A percentile compares a stretch with the other conserved stretches of the same genome.
Conservation (phyloP, 35 echinoderm and acorn worm species). For the Heliocidaris tuberculata region DNA sequence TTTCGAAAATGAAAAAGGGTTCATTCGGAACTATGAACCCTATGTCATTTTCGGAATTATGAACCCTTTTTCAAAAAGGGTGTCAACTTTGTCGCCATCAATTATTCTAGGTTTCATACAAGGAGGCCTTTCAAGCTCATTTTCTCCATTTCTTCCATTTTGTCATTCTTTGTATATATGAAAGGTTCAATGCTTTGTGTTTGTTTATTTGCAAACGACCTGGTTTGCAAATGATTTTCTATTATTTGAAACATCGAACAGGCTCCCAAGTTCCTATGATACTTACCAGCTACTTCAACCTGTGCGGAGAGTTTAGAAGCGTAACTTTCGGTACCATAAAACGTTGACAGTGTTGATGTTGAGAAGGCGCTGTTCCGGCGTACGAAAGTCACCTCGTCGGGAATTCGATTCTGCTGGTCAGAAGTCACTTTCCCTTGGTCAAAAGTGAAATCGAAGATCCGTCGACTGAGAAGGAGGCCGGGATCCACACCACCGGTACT, state of each 20-base stretch:
- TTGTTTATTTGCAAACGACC: too few relatives aligned
- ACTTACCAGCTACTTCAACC: conserved; percentile 20
- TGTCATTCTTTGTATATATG: too few relatives aligned
- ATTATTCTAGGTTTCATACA: too few relatives aligned
- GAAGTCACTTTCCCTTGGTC: conserved; percentile 30
- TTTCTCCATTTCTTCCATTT: too few relatives aligned
- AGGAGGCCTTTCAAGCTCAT: too few relatives aligned
- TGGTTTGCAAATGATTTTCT: background rate
- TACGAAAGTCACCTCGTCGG: conserved; percentile 49
- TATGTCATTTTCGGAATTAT: too few relatives aligned
- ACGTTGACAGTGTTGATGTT: conserved; percentile 13
- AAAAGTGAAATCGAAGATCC: conserved; percentile 66
- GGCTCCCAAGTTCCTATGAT: background rate
- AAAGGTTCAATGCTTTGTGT: too few relatives aligned
- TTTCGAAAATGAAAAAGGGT: too few relatives aligned
- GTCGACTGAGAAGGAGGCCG: conserved; percentile 54
- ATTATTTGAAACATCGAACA: background rate
- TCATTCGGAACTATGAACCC: too few relatives aligned
- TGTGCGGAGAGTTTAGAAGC: conserved; percentile 42
- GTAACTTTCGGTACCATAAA: conserved; percentile 67
- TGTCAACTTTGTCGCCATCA: too few relatives aligned
- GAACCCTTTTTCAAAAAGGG: too few relatives aligned
- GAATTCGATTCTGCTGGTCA: conserved; percentile 35
- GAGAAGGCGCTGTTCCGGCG: conserved; percentile 38
- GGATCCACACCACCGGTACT: conserved; percentile 66